Conservation (phyloP, 2,113 vertebrate genomes). For the Corythornis cristatus region DNA sequence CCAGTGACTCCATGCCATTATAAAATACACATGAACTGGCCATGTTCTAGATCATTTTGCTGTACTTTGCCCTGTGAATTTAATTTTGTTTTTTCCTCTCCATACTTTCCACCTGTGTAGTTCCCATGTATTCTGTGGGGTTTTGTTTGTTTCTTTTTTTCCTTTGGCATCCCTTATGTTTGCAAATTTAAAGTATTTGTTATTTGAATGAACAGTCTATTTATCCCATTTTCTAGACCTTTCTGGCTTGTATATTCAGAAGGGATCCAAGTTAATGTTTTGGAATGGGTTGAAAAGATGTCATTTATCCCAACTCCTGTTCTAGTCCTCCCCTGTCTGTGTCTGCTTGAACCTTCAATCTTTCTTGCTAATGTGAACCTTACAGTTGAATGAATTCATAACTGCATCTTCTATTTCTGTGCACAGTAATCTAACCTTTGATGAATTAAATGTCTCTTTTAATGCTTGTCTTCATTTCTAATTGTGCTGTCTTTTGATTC, state of each 20-base stretch:
- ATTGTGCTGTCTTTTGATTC: neutral
- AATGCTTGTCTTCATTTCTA: conserved; percentile 5
- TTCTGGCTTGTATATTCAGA: neutral
- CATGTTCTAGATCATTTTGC: neutral
- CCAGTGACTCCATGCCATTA: neutral
- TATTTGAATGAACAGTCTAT: neutral
- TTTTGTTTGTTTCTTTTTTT: neutral
- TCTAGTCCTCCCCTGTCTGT: neutral
- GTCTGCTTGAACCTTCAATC: neutral
- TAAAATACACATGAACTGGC: neutral
- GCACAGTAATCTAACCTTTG: conserved; percentile 24
- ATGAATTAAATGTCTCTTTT: conserved; percentile 22
- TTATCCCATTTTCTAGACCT: neutral
- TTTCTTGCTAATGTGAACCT: neutral
- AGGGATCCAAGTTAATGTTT: neutral
- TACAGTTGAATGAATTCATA: neutral
- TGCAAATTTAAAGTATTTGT: neutral
- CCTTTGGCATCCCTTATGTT: neutral
- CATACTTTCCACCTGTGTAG: neutral
- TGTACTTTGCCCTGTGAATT: neutral
- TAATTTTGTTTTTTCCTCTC: neutral
- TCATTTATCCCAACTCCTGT: neutral
- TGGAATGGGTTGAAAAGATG: neutral
- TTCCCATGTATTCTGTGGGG: neutral
- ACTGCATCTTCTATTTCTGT: neutral